Evolutionary conservation across 2,797 vertebrate genomes (phyloP), one percentile per base, ranked within the genome.

Genomic region (Zalophus californianus): DNA sequence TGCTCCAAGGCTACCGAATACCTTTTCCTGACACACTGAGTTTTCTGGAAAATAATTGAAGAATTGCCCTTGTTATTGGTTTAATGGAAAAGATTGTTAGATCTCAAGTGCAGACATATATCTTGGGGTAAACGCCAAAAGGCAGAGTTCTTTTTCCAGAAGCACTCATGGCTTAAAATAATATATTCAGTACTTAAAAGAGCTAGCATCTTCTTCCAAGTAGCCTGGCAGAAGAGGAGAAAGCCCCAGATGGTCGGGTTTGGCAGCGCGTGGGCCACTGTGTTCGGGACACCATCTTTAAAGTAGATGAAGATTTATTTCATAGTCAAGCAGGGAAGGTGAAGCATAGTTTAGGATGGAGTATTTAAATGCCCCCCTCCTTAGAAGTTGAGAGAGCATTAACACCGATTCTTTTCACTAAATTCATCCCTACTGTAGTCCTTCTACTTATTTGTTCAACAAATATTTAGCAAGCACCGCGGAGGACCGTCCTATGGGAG

Each of bases 241-340:
- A 62, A 50, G 79, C 90, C 79, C 52, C 58, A 78, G 29, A 48
- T 70, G 96, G 64, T 82, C 1, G 13, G 29, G 35, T 38, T 58
- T 64, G 90, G 77, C 73, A 73, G 44, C 35, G 64, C 60, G 52
- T 44, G 66, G 54, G 11, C 62, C 12, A 1, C 32, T 54, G 13
- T 48, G 3, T 20, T 50, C 20, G 23, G 18, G 58, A 35, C 0
- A 0, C 52, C 58, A 15, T 93, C 79, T 78, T 92, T 86, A 73
- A 97, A 82, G 60, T 32, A 60, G 70, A 58, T 44, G 41, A 86
- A 56, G 91, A 90, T 96, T 75, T 50, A 91, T 94, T 84, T 96
- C 29, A 54, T 1, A 20, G 23, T 86, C 21, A 54, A n/a, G 20
- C 90, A 54, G 21, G 29, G 41, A 79, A 72, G 16, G 10, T 15